Evolutionary conservation across 1,140 invertebrate genomes (phyloP), one percentile per base, ranked within the genome.

Genomic region (Macrocentrus cingulum): DNA sequence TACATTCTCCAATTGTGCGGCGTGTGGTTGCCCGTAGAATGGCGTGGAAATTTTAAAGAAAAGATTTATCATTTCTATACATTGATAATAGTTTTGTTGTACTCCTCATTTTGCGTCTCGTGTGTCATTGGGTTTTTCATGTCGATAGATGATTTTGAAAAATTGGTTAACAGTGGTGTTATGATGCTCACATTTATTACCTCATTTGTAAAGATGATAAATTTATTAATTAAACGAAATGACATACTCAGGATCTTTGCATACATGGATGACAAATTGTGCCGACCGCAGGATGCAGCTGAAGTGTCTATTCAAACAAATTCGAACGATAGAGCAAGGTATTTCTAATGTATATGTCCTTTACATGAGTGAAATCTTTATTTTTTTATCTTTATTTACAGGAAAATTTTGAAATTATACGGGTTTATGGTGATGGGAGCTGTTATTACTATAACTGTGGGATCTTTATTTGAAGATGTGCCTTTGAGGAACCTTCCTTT

Each of bases 381-480:
- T 6, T 20, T 44, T n/a, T n/a, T n/a, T n/a, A n/a, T 15, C 37
- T 46, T 20, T 56, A 49, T 50, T 51, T 11, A 7, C 29, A 51
- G 18, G 19, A 9, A 25, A 1, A 36, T 9, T 13, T 16, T 46
- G 18, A 44, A 23, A 49, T 67, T 60, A 23, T 22, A 29, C 7
- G 59, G 59, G 25, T 57, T 55, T 9, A 2, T 66, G 20, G 50
- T 70, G 7, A 60, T 51, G 15, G 1, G 49, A 0, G 63, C 64
- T 0, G 61, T 63, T 2, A 4, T 50, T 0, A 56, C 44, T 15
- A 62, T 65, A 37, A 56, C 45, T 9, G 2, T 69, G 1, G 50
- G 56, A 1, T 66, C 71, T 0, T 7, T 69, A 0, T n/a, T 69
- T 0, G 42, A 59, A 4, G 49, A 64, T 2, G 44, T 66, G 2